Evolutionary conservation across 2,797 vertebrate species (phyloP).

Genomic region (Trachops cirrhosus): DNA sequence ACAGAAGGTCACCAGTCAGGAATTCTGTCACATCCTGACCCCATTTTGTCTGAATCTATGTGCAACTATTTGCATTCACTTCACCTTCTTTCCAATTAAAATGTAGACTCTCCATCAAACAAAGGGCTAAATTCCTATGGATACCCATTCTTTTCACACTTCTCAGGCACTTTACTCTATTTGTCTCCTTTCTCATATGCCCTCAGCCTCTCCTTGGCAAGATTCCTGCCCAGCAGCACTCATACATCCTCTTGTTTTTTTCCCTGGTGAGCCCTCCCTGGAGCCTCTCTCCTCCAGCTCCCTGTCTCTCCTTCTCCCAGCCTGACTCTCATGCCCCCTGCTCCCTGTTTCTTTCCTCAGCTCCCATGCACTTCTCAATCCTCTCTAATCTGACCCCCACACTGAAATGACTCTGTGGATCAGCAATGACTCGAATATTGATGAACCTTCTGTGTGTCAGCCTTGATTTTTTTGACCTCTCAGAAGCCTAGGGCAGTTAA

Average conservation of each 20-base stretch:
- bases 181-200: not conserved
- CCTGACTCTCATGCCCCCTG: not conserved
- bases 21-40: not conserved
- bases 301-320: not conserved
- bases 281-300: fast-evolving
- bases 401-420: not conserved
- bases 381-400: too few relatives aligned
- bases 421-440: fast-evolving
- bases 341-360: not conserved
- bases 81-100: not conserved
- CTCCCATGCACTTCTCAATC: not conserved
- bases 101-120: not conserved
- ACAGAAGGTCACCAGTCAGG: not conserved
- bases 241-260: not conserved
- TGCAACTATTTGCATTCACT: not conserved
- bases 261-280: too few relatives aligned
- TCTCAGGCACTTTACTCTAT: not conserved
- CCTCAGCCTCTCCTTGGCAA: not conserved
- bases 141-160: too few relatives aligned
- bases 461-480: not conserved
- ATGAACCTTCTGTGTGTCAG: not conserved
- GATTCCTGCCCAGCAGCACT: not conserved
- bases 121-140: not conserved
- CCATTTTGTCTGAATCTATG: not conserved
- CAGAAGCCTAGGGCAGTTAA: not conserved